Base-by-base conservation (phyloP, 2,888 invertebrate genomes). In the Meteorus colon region DNA sequence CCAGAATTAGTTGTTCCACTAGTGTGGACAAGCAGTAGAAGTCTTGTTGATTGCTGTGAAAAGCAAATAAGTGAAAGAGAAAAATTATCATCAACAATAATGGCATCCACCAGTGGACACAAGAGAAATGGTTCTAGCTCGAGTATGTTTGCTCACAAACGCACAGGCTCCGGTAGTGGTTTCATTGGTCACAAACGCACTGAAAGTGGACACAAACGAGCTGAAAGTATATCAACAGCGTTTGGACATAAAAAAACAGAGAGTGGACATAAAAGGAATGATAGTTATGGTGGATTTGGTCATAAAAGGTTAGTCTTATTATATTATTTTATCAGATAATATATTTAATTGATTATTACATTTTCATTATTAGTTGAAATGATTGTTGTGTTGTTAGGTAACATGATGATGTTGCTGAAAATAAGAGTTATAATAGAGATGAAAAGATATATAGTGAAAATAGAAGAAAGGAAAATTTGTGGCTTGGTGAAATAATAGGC, bases 211-310 rank as follows among this genome's bases (percentile, higher is more conserved):
- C 89, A 89, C 81, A 87, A 83, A 78, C 85, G 88, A 69, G 87
- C 88, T 81, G 89, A 89, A 80, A 89, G 88, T 84, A 88, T 89
- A 85, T 87, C 89, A 81, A 88, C 87, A 84, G 87, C 85, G 84
- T 88, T 89, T 82, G 87, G 88, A 77, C 88, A 89, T 82, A 88
- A 87, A 78, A 85, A 86, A 73, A 84, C 85, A 69, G 88, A 87
- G 73, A 85, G 86, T 79, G 86, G 85, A 74, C 88, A 88, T 81
- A 87, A 88, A 75, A 84, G 86, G 77, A 86, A 85, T 72, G 88
- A 87, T 51, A 86, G 85, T 81, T 83, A 82, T 74, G 83, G 86
- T 75, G 86, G 84, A 74, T 88, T 87, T 77, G 87, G 86, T 12
- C 88, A 89, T 77, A 86, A 83, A 80, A 88, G 88, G 88, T 88